Evolutionary conservation across 2,113 vertebrate genomes (phyloP).

Genomic region (Anolis carolinensis): DNA sequence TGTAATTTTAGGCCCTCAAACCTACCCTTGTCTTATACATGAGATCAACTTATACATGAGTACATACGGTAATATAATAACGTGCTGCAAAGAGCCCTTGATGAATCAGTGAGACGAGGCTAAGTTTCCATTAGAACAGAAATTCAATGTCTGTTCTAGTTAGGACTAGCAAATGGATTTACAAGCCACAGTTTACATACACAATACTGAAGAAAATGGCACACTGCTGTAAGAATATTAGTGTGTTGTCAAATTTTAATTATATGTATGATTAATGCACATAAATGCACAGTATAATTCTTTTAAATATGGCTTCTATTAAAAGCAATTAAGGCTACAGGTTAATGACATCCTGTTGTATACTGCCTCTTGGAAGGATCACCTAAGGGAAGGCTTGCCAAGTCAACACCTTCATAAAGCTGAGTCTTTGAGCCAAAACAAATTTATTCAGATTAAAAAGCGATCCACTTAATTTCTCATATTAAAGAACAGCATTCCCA

Average conservation of each 20-base stretch:
- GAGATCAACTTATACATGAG: no score
- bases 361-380: conserved; percentile 17
- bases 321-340: background rate
- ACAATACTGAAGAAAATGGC: background rate
- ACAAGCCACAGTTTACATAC: background rate
- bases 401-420: background rate
- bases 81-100: no score
- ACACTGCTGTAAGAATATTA: background rate
- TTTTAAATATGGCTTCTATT: conserved; percentile 10
- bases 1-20: no score
- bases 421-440: conserved; percentile 43
- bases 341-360: conserved; percentile 13
- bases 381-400: background rate
- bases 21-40: no score
- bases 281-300: background rate
- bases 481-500: conserved; percentile 50
- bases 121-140: no score
- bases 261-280: background rate
- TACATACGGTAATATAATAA: no score
- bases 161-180: no score
- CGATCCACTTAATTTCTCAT: conserved; percentile 41
- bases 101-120: no score
- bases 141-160: no score
- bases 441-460: conserved; percentile 39
- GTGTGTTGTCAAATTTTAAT: background rate